phyloP scores from a whole-genome alignment of 1,140 invertebrate species.

The Papilio aristodemus region DNA sequence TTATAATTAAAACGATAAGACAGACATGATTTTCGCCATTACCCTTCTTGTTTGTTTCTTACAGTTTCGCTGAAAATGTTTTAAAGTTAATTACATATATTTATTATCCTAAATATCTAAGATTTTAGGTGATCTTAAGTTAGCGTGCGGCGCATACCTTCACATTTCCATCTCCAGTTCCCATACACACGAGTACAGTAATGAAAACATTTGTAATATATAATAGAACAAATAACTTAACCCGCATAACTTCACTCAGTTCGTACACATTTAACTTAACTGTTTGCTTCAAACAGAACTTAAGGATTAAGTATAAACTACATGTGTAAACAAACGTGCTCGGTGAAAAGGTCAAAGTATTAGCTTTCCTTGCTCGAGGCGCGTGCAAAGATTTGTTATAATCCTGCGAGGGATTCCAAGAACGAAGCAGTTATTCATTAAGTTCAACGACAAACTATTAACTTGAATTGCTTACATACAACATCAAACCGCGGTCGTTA shows the following conservation, averaged over 20 bases:
- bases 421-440: slow-evolving; percentile 38
- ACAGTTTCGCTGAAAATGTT: too few species aligned
- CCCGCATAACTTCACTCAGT: slow-evolving; percentile 21
- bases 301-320: slow-evolving; percentile 37
- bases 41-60: too few species aligned
- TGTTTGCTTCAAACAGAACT: slow-evolving; percentile 24
- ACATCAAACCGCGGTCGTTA: neutral
- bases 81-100: too few species aligned
- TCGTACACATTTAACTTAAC: slow-evolving; percentile 22
- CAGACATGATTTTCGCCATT: too few species aligned
- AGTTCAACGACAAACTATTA: slow-evolving; percentile 31
- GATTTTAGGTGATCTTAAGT: too few species aligned
- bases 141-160: too few species aligned
- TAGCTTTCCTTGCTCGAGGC: slow-evolving; percentile 35
- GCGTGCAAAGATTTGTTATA: slow-evolving; percentile 42
- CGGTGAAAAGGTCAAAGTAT: slow-evolving; percentile 43
- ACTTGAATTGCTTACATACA: slow-evolving; percentile 19
- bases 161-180: neutral
- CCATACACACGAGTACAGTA: neutral
- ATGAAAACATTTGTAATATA: slow-evolving; percentile 15
- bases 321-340: slow-evolving; percentile 40
- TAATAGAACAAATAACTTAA: slow-evolving; percentile 12
- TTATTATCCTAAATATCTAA: too few species aligned
- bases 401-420: slow-evolving; percentile 37
- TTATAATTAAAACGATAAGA: too few species aligned